These are phyloP conservation scores for Ectobius pallidus DNA, from an alignment of 2,888 invertebrate species.

Conservation along the genomic window DNA sequence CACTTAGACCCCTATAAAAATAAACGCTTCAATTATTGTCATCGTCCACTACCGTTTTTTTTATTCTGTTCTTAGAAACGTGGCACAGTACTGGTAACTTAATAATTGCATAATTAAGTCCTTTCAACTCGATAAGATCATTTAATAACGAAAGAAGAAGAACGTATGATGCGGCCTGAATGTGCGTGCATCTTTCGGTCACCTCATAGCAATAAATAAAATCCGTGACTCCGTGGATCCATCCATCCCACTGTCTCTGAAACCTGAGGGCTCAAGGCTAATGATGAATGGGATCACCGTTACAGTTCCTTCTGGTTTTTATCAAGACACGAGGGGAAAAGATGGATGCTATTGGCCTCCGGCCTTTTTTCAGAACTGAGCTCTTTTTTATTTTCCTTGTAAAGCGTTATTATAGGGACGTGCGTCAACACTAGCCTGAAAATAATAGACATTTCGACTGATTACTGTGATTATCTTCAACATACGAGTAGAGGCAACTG, in stretches of 20 bases:
- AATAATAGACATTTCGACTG: slow-evolving; percentile 9
- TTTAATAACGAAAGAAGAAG: neutral
- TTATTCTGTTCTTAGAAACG: no score
- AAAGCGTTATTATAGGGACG: slow-evolving; percentile 7
- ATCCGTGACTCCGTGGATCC: neutral
- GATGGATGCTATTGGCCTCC: slow-evolving; percentile 13
- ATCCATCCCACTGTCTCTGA: neutral
- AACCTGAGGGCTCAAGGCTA: neutral
- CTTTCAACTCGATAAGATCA: slow-evolving; percentile 7
- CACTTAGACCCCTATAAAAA: no score
- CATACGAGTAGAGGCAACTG: no score
- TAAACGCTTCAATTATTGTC: no score
- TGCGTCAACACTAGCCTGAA: neutral
- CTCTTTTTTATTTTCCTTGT: neutral
- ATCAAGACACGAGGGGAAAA: slow-evolving; percentile 10
- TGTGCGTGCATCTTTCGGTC: neutral
- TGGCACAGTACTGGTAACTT: no score
- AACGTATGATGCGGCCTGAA: slow-evolving; percentile 6
- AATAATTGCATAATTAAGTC: slow-evolving; percentile 28
- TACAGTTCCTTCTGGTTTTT: slow-evolving; percentile 1
- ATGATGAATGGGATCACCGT: slow-evolving; percentile 18
- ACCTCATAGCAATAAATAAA: slow-evolving; percentile 24
- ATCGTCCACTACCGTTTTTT: no score
- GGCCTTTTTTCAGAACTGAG: neutral
- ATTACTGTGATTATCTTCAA: slow-evolving; percentile 25